Base-by-base conservation (phyloP, 2,113 vertebrate species). In the Zootoca vivipara region DNA sequence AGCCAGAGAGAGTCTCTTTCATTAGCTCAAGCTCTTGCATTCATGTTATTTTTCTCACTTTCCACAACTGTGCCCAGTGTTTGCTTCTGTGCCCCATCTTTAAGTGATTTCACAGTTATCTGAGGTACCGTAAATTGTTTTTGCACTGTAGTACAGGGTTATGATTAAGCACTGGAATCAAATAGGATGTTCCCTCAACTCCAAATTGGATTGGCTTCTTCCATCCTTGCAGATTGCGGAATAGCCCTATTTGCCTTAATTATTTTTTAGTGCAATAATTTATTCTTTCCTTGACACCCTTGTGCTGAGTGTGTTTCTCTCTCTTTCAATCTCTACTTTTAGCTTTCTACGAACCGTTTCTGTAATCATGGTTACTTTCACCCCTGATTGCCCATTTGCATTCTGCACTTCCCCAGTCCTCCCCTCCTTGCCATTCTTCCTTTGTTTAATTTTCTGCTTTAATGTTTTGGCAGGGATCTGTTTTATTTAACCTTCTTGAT, bases 401-500 rank as follows among this genome's bases (percentile, higher is more conserved):
- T 86, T 81, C 30, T 86, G 42, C 30, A 70, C 75, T 7, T 64
- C 35, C 40, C 26, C 18, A 82, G 30, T 12, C 8, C 22, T 75
- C 62, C 9, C 56, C 12, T 24, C 12, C 52, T 85, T 75, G n/a
- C n/a, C 33, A 35, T 26, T 30, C 12, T 64, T 35, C 46, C 33
- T 64, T 58, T 85, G 30, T 83, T 83, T 72, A 83, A 72, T 83
- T 73, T 82, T 78, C 42, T 28, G 24, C 73, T n/a, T 62, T 64
- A 82, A 22, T 62, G 10, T 81, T 81, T 81, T 13, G 28, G 67
- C 78, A 87, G 33, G 79, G 28, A 81, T 38, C 33, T 85, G 64
- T 85, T 81, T 87, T 81, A 81, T 64, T 87, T 87, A 18, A 22
- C 85, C 69, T 81, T 22, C 35, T 22, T 64, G 33, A 87, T n/a